These are phyloP conservation scores for Caenorhabditis sulstoni DNA, from an alignment of 2,888 invertebrate species.

Conservation along the genomic window DNA sequence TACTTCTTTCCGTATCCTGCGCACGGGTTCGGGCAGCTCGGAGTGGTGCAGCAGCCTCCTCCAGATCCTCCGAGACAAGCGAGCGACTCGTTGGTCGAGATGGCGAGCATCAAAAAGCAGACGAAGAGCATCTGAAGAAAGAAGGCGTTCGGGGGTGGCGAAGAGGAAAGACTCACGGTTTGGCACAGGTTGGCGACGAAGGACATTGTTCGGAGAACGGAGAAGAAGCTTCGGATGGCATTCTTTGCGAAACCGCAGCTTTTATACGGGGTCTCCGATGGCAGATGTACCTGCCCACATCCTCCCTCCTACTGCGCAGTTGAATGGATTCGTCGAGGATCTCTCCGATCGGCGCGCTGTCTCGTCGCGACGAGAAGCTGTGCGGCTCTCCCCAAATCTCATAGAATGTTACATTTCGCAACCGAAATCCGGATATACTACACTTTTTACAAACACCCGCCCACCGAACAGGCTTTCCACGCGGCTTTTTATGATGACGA, in stretches of 20 bases:
- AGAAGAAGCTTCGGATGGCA: background rate
- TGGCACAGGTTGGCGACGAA: slow-evolving; percentile 37
- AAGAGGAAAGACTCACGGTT: slow-evolving; percentile 28
- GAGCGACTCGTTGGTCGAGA: slow-evolving; percentile 50
- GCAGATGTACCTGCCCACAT: slow-evolving; percentile 18
- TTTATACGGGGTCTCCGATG: slow-evolving; percentile 24
- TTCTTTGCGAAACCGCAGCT: slow-evolving; percentile 2
- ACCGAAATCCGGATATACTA: slow-evolving; percentile 51
- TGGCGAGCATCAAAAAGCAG: slow-evolving; percentile 52
- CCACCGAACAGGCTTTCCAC: slow-evolving; percentile 22
- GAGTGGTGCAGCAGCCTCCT: slow-evolving; percentile 59
- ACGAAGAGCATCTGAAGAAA: slow-evolving; percentile 51
- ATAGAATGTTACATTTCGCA: slow-evolving; percentile 34
- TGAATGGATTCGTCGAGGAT: slow-evolving; percentile 4
- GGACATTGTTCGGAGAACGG: slow-evolving; percentile 16
- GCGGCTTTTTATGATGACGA: slow-evolving; percentile 39
- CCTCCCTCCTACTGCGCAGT: slow-evolving; percentile 32
- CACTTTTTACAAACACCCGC: slow-evolving; percentile 14
- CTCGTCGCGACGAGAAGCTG: slow-evolving; percentile 12
- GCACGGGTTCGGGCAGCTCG: slow-evolving; percentile 58
- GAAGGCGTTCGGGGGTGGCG: background rate
- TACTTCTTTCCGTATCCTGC: slow-evolving; percentile 61
- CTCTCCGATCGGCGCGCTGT: background rate
- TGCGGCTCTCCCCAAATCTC: slow-evolving; percentile 16
- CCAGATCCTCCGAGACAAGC: slow-evolving; percentile 61